These are phyloP conservation scores for Cryptocheilus praepositus DNA, from an alignment of 2,888 invertebrate species.

Conservation along the genomic window DNA sequence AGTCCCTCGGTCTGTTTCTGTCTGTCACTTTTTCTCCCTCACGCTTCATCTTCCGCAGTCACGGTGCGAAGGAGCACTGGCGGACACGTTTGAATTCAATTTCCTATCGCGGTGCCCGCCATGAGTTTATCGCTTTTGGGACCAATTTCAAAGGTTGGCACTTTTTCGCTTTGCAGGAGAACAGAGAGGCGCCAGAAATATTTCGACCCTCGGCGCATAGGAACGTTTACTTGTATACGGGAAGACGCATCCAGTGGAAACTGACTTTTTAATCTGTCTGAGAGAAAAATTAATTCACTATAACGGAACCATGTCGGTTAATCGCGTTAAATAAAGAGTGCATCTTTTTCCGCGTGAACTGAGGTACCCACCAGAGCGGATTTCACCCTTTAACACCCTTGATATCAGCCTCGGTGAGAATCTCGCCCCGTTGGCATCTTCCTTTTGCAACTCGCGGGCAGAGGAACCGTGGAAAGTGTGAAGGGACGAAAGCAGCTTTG, in stretches of 20 bases:
- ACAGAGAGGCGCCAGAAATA: neutral
- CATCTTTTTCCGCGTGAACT: conserved; percentile 4
- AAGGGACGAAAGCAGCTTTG: conserved; percentile 69
- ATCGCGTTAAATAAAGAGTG: neutral
- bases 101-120: conserved; percentile 56
- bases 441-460: conserved; percentile 45
- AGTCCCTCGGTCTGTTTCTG: conserved; percentile 7
- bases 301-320: conserved; percentile 6
- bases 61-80: conserved; percentile 24
- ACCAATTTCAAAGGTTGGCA: conserved; percentile 58
- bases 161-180: conserved; percentile 10
- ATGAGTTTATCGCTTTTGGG: conserved; percentile 66
- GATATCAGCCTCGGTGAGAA: conserved; percentile 52
- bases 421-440: conserved; percentile 52
- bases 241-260: too few species aligned
- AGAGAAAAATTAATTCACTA: neutral
- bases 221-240: too few species aligned
- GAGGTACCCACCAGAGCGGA: conserved; percentile 45
- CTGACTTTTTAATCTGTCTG: conserved; percentile 13
- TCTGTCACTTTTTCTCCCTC: conserved; percentile 25
- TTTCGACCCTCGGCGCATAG: conserved; percentile 10
- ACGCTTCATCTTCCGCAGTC: neutral
- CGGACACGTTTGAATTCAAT: conserved; percentile 68
- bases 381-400: conserved; percentile 52
- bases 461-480: conserved; percentile 34